Base-by-base conservation (phyloP, 92 coral and sea anemone species). In the Parazoanthus atlanticus region DNA sequence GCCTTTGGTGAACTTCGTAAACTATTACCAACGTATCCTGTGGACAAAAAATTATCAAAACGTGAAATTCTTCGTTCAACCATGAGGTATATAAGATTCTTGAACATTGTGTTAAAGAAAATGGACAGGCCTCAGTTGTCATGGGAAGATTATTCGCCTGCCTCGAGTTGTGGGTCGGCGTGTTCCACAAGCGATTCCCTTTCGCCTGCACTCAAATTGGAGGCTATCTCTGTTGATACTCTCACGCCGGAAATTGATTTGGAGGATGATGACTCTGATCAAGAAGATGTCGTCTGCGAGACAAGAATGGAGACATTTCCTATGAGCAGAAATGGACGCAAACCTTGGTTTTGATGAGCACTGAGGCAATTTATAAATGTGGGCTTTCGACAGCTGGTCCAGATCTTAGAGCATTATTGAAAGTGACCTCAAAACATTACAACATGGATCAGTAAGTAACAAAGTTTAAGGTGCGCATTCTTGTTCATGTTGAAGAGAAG, bases 1-100 rank as follows among this genome's bases (percentile, higher is more conserved):
- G 98, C 98, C 17, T 95, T 95, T 58, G 93, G 92, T 23, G 98
- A 95, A 30, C 98, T 95, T 34, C 91, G 98, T 19, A 93, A 90
- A 73, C 89, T 93, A 6, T 84, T 95, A 6, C 98, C 98, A 8
- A 93, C 98, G 15, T 93, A 95, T 64, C 98, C 98, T 9, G 83
- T 93, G 1, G 98, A 95, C 74, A 95, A 93, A 47, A 95, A 95
- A 82, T 92, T 95, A 25, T 95, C 98, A 31, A 95, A 95, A 46
- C 96, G 92, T 89, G 98, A 95, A 74, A 95, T 95, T 52, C 86
- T 95, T 25, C 95, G 93, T 31, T 86, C 90, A n/a, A 82, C 98
- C 3, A 93, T 93, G 96, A 92, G 91, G 71, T 95, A 95, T 83
- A 95, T 95, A n/a, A 67, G 93, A 28, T 95, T 95, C 61, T 89